phyloP scores from a whole-genome alignment of 2,797 vertebrate genomes.

The Hemibagrus guttatus region DNA sequence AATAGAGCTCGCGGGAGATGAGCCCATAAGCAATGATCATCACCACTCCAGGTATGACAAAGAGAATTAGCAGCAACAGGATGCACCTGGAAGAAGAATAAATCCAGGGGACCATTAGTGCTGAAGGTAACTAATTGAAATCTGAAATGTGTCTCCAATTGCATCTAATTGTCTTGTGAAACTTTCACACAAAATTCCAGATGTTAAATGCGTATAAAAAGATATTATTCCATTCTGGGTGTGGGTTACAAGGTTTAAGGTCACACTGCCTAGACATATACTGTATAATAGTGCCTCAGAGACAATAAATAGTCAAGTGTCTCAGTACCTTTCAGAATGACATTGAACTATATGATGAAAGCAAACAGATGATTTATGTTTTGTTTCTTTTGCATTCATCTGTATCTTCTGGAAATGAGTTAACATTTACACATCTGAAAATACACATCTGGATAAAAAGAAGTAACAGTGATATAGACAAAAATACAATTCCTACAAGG shows the following conservation, averaged over 20 bases:
- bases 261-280: background rate
- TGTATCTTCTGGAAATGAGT: background rate
- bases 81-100: conserved; percentile 79
- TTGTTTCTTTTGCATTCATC: background rate
- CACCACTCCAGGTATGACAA: conserved; percentile 91
- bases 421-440: conserved; percentile 4
- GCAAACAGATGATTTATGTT: background rate
- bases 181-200: background rate
- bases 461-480: background rate
- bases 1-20: conserved; percentile 92
- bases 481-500: background rate
- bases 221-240: background rate
- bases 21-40: conserved; percentile 92
- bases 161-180: background rate
- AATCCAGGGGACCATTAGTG: background rate
- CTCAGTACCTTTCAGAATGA: background rate
- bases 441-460: background rate
- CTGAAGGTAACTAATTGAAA: background rate
- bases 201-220: background rate
- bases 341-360: background rate
- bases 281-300: background rate
- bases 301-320: background rate
- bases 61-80: conserved; percentile 85
- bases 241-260: background rate
- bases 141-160: background rate